Base-by-base conservation (phyloP, 2,113 vertebrate genomes). In the Xyliphius kryptos region DNA sequence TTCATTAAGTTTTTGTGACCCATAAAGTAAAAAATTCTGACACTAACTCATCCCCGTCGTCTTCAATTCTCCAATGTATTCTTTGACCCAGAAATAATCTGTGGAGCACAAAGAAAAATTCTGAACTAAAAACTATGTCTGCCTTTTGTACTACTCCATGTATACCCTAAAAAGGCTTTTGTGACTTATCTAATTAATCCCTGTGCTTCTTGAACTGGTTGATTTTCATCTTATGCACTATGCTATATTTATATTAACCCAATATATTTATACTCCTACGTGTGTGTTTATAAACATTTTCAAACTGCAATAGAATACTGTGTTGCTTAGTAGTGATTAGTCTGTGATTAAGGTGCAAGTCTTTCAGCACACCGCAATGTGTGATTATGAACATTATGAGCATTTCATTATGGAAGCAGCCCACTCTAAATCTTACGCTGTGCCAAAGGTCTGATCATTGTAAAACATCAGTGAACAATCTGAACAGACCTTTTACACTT, bases 81-180 rank as follows among this genome's bases (percentile, higher is more conserved):
- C 43, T 46, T n/a, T 46, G 43, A 46, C 43, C 43, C 43, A 46
- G 43, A 46, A 46, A 46, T 14, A 15, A 5, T 46, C 43, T 14
- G 13, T 8, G 5, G 40, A 46, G n/a, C 12, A n/a, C 6, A 46
- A 50, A 64, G 47, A 54, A 58, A 61, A 21, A 57, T 32, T 32
- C 26, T n/a, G 21, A 51, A 58, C 20, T 57, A 57, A 41, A 44
- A 43, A 49, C 6, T 6, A n/a, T 62, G 13, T 60, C 9, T 54
- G 14, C 47, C 60, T 41, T 41, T 73, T 66, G 65, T 77, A 66
- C 65, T 67, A 74, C 66, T 76, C 75, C 75, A 48, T 43, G 40
- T 47, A 52, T 32, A 44, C 26, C 26, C 47, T 51, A 15, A 44
- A 53, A 57, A 22, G 38, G 11, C 14, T 67, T 48, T 62, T 17